phyloP scores from a whole-genome alignment of 2,797 vertebrate species.

The Anomalospiza imberbis region DNA sequence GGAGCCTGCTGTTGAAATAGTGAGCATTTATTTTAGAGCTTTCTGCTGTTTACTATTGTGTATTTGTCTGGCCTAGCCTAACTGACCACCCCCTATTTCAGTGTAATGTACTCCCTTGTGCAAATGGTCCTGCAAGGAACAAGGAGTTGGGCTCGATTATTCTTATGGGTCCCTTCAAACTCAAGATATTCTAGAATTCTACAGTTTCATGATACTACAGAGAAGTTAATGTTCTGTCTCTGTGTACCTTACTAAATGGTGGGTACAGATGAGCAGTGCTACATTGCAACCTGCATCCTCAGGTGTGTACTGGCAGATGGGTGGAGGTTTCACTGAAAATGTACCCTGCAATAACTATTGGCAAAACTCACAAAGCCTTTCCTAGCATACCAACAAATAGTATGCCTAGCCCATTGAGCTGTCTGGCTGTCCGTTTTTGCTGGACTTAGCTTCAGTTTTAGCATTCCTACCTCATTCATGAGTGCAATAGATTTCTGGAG shows the following conservation, averaged over 20 bases:
- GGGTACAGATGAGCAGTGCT: not conserved
- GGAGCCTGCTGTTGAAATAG: not conserved
- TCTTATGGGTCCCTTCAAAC: not conserved
- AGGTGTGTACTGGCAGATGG: not conserved
- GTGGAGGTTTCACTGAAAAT: not conserved
- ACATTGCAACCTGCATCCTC: not conserved
- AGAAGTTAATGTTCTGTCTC: not conserved
- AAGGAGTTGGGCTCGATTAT: accelerated
- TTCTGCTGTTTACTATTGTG: not conserved
- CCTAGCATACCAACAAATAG: not conserved
- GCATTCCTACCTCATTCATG: not conserved
- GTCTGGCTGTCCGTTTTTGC: not conserved
- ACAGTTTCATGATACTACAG: accelerated
- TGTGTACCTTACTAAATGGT: not conserved
- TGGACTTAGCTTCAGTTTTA: not conserved
- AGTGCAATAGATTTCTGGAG: not conserved
- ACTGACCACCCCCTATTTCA: not conserved
- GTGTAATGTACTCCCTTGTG: not conserved
- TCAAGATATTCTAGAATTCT: not conserved
- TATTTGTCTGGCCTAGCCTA: not conserved
- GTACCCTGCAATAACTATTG: not conserved
- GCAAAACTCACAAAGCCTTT: not conserved
- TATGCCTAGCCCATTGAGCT: not conserved
- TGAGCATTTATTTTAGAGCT: not conserved
- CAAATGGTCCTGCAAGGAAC: not conserved